phyloP scores from a whole-genome alignment of 2,888 invertebrate genomes.

The Lucinisca nassula region DNA sequence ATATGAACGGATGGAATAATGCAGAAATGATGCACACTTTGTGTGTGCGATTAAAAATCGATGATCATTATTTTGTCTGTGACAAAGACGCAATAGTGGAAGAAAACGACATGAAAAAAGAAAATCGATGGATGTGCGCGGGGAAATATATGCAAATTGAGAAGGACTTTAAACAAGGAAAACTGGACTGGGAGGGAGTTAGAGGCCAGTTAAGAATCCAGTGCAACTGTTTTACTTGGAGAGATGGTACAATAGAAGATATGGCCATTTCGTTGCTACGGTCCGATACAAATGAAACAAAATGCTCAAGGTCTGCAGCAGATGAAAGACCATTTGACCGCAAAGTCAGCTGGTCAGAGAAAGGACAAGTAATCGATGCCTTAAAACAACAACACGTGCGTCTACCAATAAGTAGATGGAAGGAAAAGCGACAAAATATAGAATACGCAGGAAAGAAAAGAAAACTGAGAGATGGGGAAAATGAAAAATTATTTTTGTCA shows the following conservation, averaged over 20 bases:
- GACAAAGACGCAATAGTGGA: neutral
- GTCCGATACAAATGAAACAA: neutral
- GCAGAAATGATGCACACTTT: neutral
- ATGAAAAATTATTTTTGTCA: neutral
- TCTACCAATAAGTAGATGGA: neutral
- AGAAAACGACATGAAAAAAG: neutral
- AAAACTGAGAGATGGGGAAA: no score
- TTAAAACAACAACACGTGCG: neutral
- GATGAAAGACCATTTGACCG: neutral
- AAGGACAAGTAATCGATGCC: neutral
- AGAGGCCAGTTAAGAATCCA: neutral
- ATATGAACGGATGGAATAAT: neutral
- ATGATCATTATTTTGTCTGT: neutral
- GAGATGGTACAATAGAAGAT: slow-evolving; percentile 7
- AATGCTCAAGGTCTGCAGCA: neutral
- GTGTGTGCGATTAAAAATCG: neutral
- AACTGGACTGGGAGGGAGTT: neutral
- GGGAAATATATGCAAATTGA: neutral
- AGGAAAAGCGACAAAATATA: neutral
- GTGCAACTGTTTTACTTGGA: neutral
- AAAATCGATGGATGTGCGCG: neutral
- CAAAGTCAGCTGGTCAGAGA: neutral
- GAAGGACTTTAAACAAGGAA: neutral
- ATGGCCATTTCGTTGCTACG: neutral
- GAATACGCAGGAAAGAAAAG: neutral